A percentile compares a stretch with the other conserved stretches of the same genome.
Evolutionary conservation across 2,113 vertebrate genomes (phyloP).

Genomic region (Hippocampus mohnikei): DNA sequence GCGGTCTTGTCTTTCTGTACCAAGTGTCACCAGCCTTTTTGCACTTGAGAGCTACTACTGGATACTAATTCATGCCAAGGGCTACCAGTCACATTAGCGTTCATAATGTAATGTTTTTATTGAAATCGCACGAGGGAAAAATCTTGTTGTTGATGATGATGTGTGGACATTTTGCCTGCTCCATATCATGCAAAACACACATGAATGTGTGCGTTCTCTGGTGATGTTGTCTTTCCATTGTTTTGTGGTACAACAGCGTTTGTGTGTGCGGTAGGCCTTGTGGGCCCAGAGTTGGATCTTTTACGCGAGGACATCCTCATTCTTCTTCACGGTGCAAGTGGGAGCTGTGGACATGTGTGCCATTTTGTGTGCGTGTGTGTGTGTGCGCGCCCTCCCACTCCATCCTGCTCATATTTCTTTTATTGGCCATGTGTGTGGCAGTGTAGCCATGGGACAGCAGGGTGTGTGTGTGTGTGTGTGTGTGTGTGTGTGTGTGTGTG

Average conservation of each 20-base stretch:
- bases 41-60: too few relatives aligned
- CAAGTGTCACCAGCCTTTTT: too few relatives aligned
- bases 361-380: neutral
- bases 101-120: too few relatives aligned
- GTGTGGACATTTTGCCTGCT: too few relatives aligned
- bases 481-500: neutral
- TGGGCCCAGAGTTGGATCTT: slow-evolving; percentile 48
- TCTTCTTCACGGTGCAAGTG: slow-evolving; percentile 46
- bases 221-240: neutral
- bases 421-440: slow-evolving; percentile 47
- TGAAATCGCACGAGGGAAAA: too few relatives aligned
- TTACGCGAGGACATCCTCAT: slow-evolving; percentile 53
- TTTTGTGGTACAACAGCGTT: neutral
- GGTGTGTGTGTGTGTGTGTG: neutral
- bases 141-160: too few relatives aligned
- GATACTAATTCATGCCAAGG: too few relatives aligned
- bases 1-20: too few relatives aligned
- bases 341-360: slow-evolving; percentile 9
- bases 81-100: too few relatives aligned
- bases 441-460: slow-evolving; percentile 44
- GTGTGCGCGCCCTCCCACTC: slow-evolving; percentile 40
- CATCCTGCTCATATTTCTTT: slow-evolving; percentile 60
- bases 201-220: neutral
- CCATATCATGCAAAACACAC: neutral
- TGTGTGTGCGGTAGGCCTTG: neutral